These are phyloP conservation scores for Vanessa tameamea DNA, from an alignment of 1,140 invertebrate genomes.

Conservation along the genomic window DNA sequence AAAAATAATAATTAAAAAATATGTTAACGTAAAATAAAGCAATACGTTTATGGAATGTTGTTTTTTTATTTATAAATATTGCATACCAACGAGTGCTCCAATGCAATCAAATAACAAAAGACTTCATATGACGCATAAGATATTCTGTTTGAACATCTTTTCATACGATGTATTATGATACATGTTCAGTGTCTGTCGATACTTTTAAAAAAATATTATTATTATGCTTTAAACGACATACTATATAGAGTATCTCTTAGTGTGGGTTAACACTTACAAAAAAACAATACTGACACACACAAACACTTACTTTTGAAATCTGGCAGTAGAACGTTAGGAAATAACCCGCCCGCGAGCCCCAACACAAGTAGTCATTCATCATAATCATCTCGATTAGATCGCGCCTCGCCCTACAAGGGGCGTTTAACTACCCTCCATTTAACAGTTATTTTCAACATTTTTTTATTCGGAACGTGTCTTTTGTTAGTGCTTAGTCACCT, in stretches of 20 bases:
- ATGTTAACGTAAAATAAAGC: too few species aligned
- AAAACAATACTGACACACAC: not conserved
- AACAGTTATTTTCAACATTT: constrained; percentile 73
- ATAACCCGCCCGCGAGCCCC: constrained; percentile 38
- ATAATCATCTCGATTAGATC: constrained; percentile 76
- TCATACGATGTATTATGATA: too few species aligned
- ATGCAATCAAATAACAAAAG: too few species aligned
- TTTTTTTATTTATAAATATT: too few species aligned
- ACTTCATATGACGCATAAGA: too few species aligned
- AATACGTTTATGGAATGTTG: too few species aligned
- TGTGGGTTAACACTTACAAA: not conserved
- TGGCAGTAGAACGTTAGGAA: not conserved
- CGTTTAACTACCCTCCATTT: constrained; percentile 73
- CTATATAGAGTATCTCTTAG: not conserved
- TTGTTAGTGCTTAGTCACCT: constrained; percentile 56
- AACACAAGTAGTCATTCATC: constrained; percentile 65
- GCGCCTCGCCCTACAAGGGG: constrained; percentile 62
- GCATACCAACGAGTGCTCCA: too few species aligned
- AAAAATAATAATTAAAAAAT: too few species aligned
- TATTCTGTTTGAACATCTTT: too few species aligned
- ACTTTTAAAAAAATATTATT: too few species aligned
- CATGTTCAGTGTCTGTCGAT: too few species aligned
- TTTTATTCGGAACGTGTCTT: constrained; percentile 62
- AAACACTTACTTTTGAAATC: not conserved
- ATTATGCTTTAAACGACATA: too few species aligned